Evolutionary conservation across 2,113 vertebrate species (phyloP), one percentile per base, ranked within the genome.

Genomic region (Chloropsis hardwickii): DNA sequence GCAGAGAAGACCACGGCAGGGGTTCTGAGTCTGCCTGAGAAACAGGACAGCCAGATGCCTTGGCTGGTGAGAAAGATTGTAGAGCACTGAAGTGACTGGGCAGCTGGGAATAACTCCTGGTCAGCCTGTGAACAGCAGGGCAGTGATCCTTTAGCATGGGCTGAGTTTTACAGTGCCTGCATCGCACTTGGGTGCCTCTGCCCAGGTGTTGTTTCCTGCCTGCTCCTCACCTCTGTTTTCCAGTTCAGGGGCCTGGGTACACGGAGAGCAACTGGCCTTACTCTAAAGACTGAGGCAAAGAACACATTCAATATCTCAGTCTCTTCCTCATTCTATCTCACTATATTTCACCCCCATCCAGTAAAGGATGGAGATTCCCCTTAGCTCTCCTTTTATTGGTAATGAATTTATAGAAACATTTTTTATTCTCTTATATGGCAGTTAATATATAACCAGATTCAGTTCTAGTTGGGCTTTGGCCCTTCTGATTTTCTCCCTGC

Each of bases 1-100:
- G 19, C n/a, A 10, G 4, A 1, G 19, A 1, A 40, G 42, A 0
- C 24, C 10, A 56, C 1, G 0, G 11, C 2, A 24, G 4, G 47
- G 2, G 29, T 28, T 2, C 3, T n/a, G 58, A 47, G 0, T 1
- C 81, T 47, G 10, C 81, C 16, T 6, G 50, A 85, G 29, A 42
- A n/a, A 4, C 40, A 56, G 42, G 2, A 2, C 5, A 28, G 2
- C 18, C 40, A 37, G 50, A 53, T 4, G 4, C 25, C 21, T 10
- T 83, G 81, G 81, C 57, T 37, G 67, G 81, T 83, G 47, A 83
- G 81, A 45, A 45, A 45, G 5, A 37, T 0, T 62, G 27, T 27
- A 18, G 62, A 62, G 62, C 1, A 0, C 33, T 53, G 27, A 14
- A 83, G 39, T 33, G 39, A 13, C 47, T 21, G 39, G 47, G 56